Base-by-base conservation (phyloP, 2,113 vertebrate species). In the Sitta europaea region DNA sequence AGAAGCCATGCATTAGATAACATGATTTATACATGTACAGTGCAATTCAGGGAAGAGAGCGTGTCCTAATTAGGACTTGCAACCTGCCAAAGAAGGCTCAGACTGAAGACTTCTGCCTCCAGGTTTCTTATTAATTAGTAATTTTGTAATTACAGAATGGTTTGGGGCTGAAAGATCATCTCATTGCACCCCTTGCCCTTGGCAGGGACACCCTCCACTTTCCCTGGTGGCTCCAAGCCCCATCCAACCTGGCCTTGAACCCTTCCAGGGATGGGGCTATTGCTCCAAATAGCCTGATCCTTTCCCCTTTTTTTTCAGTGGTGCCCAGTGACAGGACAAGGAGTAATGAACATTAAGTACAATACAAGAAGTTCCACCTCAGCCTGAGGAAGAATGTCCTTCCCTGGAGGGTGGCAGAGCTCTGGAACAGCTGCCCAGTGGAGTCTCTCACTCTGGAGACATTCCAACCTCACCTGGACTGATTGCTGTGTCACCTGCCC, bases 201-300 rank as follows among this genome's bases (percentile, higher is more conserved):
- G 45, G 19, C 6, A 81, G 38, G 29, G 24, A 47, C 47, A 47
- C 4, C 2, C 40, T 54, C 29, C 38, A 31, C 11, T 47, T 2
- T 5, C 16, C n/a, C 47, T 22, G 28, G 33, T 2, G 24, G 36
- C 17, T 66, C 51, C 19, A 66, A 51, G 45, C 11, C 9, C 16
- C 1, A 0, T 47, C 28, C 61, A 59, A 0, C 16, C 28, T 59
- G 77, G 24, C 28, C n/a, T 35, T 19, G 70, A 1, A 29, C 61
- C 45, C 6, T 61, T 1, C n/a, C 53, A 89, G 53, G 61, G 61
- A 53, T 40, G 33, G 28, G 6, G 20, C 10, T 58, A 18, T 51
- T 43, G 43, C 18, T 58, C 36, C 36, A 36, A 43, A 67, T 1
- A 40, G 15, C 35, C 50, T 57, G 42, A 67, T 27, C 31, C 31